Evolutionary conservation across 2,113 vertebrate species (phyloP), one percentile per base, ranked within the genome.

Genomic region (Silurus glanis): DNA sequence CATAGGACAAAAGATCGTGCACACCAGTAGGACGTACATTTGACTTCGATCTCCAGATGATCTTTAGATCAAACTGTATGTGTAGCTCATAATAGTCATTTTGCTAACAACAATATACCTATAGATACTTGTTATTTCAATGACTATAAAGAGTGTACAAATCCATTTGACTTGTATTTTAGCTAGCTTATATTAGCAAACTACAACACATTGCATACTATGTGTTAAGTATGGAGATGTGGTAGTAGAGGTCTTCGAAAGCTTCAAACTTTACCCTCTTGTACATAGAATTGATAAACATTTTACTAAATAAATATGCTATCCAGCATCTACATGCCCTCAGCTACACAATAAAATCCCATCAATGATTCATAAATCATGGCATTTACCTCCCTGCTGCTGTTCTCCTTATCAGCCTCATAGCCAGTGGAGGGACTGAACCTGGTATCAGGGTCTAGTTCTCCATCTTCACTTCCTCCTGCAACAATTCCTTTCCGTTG

Each of bases 301-400:
- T 51, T 64, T 53, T 49, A 37, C 37, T 37, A 55, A 82, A 2
- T 37, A 59, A 75, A 78, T 55, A 79, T 66, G 13, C 19, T 61
- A 37, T 9, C 62, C 55, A 80, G 56, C 45, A 64, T 62, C 13
- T 19, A 21, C 61, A 66, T n/a, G 21, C 13, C 17, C 17, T 19
- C 5, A 53, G 25, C 21, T 8, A 49, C 10, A 69, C 51, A 61
- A 8, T 78, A 83, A 61, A 88, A n/a, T 28, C 45, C 47, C 9
- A 74, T 9, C 16, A 25, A 12, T 14, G 56, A 25, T 14, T 74
- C 19, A 56, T 19, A 76, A 74, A 80, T 59, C 19, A 23, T 45
- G 17, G 62, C 17, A 53, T 89, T 89, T 94, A 97, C 95, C 95
- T 94, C 91, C 61, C 90, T 88, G 53, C 88, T 88, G 74, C 87